Percentiles rank a stretch among this genome's conserved stretches.
Conservation (phyloP, 1,140 invertebrate genomes). For the Drosophila bifasciata region DNA sequence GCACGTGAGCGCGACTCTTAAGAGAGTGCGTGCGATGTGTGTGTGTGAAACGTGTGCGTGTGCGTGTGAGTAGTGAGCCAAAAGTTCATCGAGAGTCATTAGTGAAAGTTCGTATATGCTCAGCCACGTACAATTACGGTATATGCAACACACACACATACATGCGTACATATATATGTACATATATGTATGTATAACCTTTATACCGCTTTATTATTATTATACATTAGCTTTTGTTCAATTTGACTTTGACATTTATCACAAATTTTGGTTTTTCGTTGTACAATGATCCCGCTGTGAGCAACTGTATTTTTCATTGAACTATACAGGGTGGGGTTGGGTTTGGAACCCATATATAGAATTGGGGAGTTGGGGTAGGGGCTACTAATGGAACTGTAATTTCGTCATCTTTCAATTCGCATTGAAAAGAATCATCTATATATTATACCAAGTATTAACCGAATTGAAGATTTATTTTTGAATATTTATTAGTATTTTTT, state of each 20-base stretch:
- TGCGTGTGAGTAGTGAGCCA: slow-evolving; percentile 43
- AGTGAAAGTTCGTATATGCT: slow-evolving; percentile 68
- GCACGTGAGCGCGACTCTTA: slow-evolving; percentile 11
- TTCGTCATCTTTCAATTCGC: no score
- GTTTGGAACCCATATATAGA: no score
- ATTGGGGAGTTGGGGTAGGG: no score
- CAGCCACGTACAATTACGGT: slow-evolving; percentile 71
- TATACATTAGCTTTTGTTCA: slow-evolving; percentile 26
- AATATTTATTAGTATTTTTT: neutral
- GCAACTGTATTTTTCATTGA: neutral
- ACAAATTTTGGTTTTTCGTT: slow-evolving; percentile 5
- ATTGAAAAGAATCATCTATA: no score
- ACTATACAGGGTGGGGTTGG: neutral
- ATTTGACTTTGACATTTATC: slow-evolving; percentile 52
- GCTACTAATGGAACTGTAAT: no score
- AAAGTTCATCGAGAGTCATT: slow-evolving; percentile 75
- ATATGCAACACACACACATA: slow-evolving; percentile 29
- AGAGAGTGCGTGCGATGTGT: no score
- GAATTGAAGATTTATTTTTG: neutral
- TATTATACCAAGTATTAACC: no score
- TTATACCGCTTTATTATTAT: slow-evolving; percentile 16
- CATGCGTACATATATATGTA: slow-evolving; percentile 7
- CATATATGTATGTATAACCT: slow-evolving; percentile 12
- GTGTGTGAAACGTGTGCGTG: slow-evolving; percentile 20
- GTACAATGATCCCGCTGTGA: neutral